Conservation (phyloP, 2,888 invertebrate species). For the Xestia sexstrigata region DNA sequence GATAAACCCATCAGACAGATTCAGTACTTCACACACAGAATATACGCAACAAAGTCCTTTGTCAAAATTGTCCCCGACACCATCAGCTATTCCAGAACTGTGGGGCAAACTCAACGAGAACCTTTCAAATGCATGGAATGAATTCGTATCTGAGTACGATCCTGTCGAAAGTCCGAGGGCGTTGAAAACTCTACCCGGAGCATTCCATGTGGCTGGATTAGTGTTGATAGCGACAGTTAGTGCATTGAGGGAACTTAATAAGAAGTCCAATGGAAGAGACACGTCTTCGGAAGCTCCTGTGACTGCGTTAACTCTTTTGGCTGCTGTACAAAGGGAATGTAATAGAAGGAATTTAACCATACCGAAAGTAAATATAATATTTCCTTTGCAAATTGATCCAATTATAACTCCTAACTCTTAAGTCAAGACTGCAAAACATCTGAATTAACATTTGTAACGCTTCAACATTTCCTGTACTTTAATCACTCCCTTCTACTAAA, state of each 20-base stretch:
- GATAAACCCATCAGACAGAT: conserved; percentile 79
- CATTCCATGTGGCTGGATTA: conserved; percentile 92
- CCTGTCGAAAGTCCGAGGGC: conserved; percentile 93
- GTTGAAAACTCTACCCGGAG: conserved; percentile 90
- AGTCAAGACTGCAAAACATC: background rate
- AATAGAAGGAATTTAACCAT: conserved; percentile 83
- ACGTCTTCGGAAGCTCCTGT: conserved; percentile 79
- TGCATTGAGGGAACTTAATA: conserved; percentile 91
- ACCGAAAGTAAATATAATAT: conserved; percentile 78
- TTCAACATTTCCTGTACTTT: background rate
- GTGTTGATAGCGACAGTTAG: conserved; percentile 92
- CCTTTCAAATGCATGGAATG: conserved; percentile 94
- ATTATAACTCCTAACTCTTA: too few species aligned
- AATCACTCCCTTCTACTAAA: too few species aligned
- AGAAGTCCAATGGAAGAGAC: conserved; percentile 82
- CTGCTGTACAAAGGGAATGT: conserved; percentile 82
- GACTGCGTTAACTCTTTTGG: conserved; percentile 86
- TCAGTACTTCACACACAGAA: conserved; percentile 73
- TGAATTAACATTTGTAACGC: background rate
- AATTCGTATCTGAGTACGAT: conserved; percentile 94
- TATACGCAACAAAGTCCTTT: conserved; percentile 85
- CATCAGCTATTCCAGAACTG: conserved; percentile 92
- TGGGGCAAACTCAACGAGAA: conserved; percentile 93
- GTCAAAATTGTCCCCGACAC: conserved; percentile 90
- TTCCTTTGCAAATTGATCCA: background rate